Percentiles rank a stretch among this genome's conserved stretches.
Conservation (phyloP, 2,113 vertebrate genomes). For the Notothenia rossii region DNA sequence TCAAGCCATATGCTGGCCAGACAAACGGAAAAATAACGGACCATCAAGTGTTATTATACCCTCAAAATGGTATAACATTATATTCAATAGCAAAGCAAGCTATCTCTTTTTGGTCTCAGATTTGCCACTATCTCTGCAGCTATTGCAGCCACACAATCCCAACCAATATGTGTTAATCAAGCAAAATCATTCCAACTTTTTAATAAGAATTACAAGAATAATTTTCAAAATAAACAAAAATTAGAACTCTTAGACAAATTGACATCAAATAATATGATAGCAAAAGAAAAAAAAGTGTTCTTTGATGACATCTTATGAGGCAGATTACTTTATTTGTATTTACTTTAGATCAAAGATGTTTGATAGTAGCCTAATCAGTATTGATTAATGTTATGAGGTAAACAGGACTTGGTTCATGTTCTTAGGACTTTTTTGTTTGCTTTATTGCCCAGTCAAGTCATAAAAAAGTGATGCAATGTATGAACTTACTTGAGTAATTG, state of each 20-base stretch:
- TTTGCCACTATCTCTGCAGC: neutral
- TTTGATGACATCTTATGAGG: neutral
- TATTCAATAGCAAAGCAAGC: neutral
- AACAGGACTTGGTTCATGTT: too few species aligned
- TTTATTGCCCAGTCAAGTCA: too few species aligned
- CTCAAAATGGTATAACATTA: neutral
- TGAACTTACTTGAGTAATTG: too few species aligned
- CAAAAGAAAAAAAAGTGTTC: neutral
- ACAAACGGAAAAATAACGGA: neutral
- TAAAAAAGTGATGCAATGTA: too few species aligned
- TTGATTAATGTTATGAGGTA: too few species aligned
- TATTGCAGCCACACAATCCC: neutral
- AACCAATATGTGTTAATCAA: neutral
- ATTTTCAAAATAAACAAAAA: neutral
- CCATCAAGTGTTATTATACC: neutral
- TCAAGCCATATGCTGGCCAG: slow-evolving; percentile 11
- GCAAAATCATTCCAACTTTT: neutral
- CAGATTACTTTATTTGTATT: neutral
- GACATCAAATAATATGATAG: neutral
- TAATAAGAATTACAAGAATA: neutral
- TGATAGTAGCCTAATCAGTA: too few species aligned
- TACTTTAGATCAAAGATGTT: too few species aligned
- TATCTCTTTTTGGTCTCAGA: slow-evolving; percentile 1
- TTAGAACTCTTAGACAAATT: neutral
- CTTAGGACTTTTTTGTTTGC: too few species aligned